Evolutionary conservation across 2,797 vertebrate genomes (phyloP).

Genomic region (Eidolon dupreanum): DNA sequence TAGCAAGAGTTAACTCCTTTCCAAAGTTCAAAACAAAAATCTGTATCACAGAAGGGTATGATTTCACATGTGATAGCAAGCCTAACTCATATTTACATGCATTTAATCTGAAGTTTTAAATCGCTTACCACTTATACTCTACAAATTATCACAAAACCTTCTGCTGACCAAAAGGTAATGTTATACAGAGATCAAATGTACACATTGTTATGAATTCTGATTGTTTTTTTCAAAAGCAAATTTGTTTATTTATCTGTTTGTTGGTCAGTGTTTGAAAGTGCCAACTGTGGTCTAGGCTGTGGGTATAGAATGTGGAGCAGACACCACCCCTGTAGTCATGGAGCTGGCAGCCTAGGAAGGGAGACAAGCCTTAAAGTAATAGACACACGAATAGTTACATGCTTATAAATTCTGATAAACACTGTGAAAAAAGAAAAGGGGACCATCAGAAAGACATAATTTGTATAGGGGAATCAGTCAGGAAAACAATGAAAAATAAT

Average conservation of each 20-base stretch:
- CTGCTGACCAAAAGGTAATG: neutral
- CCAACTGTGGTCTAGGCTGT: neutral
- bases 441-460: neutral
- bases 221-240: neutral
- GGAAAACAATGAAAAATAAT: neutral
- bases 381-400: neutral
- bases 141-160: neutral
- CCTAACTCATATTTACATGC: neutral
- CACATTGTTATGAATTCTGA: conserved; percentile 10
- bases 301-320: neutral
- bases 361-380: neutral
- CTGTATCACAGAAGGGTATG: neutral
- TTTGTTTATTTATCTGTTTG: neutral
- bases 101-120: conserved; percentile 38
- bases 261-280: neutral
- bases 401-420: neutral
- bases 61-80: neutral
- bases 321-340: neutral
- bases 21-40: conserved; percentile 18
- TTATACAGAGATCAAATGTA: neutral
- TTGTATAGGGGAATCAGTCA: neutral
- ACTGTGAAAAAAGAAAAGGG: neutral
- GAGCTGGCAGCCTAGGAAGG: neutral
- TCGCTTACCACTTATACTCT: neutral
- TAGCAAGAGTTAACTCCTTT: conserved; percentile 38